phyloP scores from a whole-genome alignment of 2,888 invertebrate species.

The Euplagia quadripunctaria region DNA sequence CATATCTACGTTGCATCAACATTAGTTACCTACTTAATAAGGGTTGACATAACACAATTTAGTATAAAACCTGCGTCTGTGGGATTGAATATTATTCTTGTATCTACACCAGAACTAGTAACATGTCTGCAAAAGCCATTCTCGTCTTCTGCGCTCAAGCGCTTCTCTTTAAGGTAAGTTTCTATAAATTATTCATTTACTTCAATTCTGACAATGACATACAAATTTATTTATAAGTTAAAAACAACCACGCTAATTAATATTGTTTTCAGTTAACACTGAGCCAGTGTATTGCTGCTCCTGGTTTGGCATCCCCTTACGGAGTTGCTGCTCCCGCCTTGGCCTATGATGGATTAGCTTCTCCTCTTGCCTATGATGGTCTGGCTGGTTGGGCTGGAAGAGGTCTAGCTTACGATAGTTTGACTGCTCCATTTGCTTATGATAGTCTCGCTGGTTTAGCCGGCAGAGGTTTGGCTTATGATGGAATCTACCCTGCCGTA shows the following conservation, averaged over 20 bases:
- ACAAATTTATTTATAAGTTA: no score
- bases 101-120: slow-evolving; percentile 5
- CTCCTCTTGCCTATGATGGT: not conserved
- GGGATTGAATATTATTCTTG: no score
- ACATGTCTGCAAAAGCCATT: slow-evolving; percentile 53
- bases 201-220: no score
- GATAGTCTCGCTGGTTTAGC: not conserved
- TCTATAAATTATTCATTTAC: not conserved
- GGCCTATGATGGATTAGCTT: not conserved
- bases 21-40: no score
- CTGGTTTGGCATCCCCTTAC: no score
- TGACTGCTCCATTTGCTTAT: not conserved
- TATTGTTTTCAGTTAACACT: no score
- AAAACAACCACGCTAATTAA: no score
- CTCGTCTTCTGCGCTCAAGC: slow-evolving; percentile 56
- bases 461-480: slow-evolving; percentile 1
- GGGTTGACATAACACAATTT: no score
- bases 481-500: not conserved
- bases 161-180: slow-evolving; percentile 27
- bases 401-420: not conserved
- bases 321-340: not conserved
- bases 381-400: not conserved
- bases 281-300: no score
- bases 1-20: no score
- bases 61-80: no score